phyloP scores from a whole-genome alignment of 2,797 vertebrate species.

The Tapirus indicus region DNA sequence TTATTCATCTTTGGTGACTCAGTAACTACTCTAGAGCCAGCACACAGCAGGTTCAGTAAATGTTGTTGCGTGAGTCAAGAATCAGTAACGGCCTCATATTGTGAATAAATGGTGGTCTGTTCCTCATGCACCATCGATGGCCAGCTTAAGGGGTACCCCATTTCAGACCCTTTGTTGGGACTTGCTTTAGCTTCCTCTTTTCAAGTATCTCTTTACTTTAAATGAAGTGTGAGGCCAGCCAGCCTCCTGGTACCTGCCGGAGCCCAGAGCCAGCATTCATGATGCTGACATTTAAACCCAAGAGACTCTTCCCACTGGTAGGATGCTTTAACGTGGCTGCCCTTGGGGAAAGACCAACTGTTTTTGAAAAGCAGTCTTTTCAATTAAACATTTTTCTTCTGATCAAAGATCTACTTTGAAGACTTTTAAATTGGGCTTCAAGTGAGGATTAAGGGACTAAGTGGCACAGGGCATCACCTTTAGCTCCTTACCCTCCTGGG shows the following conservation, averaged over 20 bases:
- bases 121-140: background rate
- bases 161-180: constrained; percentile 49
- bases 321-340: constrained; percentile 82
- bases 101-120: background rate
- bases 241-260: constrained; percentile 73
- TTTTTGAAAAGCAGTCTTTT: constrained; percentile 84
- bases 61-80: background rate
- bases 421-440: constrained; percentile 85
- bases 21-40: background rate
- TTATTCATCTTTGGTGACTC: background rate
- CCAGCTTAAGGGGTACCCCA: background rate
- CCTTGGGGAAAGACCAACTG: constrained; percentile 79
- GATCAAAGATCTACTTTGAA: constrained; percentile 85
- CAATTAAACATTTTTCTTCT: constrained; percentile 85
- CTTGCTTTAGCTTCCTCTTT: constrained; percentile 5
- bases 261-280: constrained; percentile 70
- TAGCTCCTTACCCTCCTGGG: constrained; percentile 64
- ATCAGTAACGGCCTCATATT: background rate
- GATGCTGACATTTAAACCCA: constrained; percentile 78
- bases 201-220: constrained; percentile 77
- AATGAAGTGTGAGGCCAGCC: constrained; percentile 71
- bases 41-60: background rate
- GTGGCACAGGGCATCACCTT: constrained; percentile 70
- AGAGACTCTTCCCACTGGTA: constrained; percentile 79
- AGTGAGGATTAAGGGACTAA: constrained; percentile 78